phyloP scores from a whole-genome alignment of 2,888 invertebrate genomes.

The Ectobius pallidus region DNA sequence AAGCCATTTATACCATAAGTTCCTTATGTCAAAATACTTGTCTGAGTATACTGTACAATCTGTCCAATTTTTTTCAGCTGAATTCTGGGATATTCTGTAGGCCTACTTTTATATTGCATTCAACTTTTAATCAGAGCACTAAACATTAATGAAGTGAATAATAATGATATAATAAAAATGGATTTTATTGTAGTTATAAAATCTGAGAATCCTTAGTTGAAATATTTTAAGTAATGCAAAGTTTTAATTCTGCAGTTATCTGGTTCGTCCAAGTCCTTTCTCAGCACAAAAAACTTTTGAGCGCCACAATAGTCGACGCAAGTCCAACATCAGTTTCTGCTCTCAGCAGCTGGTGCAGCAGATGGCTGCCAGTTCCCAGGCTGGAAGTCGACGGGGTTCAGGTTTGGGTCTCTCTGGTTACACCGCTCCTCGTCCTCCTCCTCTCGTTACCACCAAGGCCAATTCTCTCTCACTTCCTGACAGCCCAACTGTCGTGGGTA shows the following conservation, averaged over 20 bases:
- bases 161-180: too few species aligned
- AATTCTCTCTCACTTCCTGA: slow-evolving; percentile 89
- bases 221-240: too few species aligned
- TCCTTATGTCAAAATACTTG: too few species aligned
- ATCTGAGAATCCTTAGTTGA: too few species aligned
- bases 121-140: too few species aligned
- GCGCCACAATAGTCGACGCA: slow-evolving; percentile 86
- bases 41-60: too few species aligned
- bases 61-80: too few species aligned
- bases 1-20: too few species aligned
- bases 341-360: slow-evolving; percentile 76
- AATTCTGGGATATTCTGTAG: too few species aligned
- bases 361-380: slow-evolving; percentile 58
- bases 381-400: slow-evolving; percentile 72
- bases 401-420: slow-evolving; percentile 68
- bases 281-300: slow-evolving; percentile 95
- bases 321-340: slow-evolving; percentile 90
- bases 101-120: too few species aligned
- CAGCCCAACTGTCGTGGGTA: slow-evolving; percentile 80
- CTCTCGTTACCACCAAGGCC: slow-evolving; percentile 81
- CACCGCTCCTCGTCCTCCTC: slow-evolving; percentile 73
- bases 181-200: too few species aligned
- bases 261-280: slow-evolving; percentile 93
- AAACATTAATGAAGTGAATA: too few species aligned
- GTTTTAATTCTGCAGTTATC: slow-evolving; percentile 66